Evolutionary conservation across 37 sponge, comb jelly and placozoan genomes (phyloP), one percentile per base, ranked within the genome.

Genomic region (Axinella damicornis): DNA sequence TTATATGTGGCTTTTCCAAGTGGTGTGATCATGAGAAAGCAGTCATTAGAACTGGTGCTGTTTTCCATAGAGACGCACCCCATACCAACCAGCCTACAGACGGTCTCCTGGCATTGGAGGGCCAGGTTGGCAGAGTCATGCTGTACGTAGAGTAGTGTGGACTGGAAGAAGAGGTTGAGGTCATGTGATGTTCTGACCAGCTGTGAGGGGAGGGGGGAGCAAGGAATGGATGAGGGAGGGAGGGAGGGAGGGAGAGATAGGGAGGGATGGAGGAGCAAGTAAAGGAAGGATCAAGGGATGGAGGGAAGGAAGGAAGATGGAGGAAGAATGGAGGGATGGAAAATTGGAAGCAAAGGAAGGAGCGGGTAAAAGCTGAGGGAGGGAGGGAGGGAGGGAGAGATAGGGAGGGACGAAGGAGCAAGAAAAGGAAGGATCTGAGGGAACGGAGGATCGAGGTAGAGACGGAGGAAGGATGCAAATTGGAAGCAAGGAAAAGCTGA

Each of bases 1-100:
- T 90, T 96, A 88, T 77, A 87, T 19, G 81, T 76, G 12, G 93
- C 96, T 60, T 53, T 83, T 1, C 96, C 96, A 0, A 96, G 82
- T 16, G 68, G 61, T 0, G 96, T 96, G 31, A 90, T 81, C 0
- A 52, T 60, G 54, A 73, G 85, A 9, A 18, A 34, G 40, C 38
- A 21, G 15, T 54, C 57, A 16, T 37, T 39, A 54, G 32, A n/a
- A 0, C 12, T 65, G 2, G n/a, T 69, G 1, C 59, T 46, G 27
- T 24, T 55, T 31, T 79, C 80, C 53, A 69, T 38, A 11, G 59
- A 77, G 40, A 85, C 56, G 55, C 67, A 90, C 24, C 58, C 87
- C 75, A 73, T 28, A 18, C 76, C 55, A 1, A 82, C 72, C 22
- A 88, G 76, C 12, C 35, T 25, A 0, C 56, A 53, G 39, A 86